These are phyloP conservation scores for Sceloporus undulatus DNA, from an alignment of 2,113 vertebrate species.

Conservation along the genomic window DNA sequence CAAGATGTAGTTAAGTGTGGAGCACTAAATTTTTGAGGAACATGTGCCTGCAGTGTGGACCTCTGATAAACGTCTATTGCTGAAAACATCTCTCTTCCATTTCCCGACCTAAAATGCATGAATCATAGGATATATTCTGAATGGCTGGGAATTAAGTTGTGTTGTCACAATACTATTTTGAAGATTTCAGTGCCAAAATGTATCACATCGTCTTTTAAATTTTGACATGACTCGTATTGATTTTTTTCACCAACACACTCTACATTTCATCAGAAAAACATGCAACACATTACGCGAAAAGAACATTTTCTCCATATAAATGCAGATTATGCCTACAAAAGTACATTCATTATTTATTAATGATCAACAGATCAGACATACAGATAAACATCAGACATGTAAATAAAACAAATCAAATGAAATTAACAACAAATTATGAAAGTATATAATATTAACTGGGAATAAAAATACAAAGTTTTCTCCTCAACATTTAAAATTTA, in stretches of 20 bases:
- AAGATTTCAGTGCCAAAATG: background rate
- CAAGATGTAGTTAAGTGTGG: background rate
- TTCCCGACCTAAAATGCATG: constrained; percentile 9
- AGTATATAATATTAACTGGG: too few relatives aligned
- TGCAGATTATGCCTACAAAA: background rate
- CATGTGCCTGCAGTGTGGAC: background rate
- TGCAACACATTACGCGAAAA: background rate
- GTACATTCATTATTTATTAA: background rate
- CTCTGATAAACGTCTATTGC: background rate
- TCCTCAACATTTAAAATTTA: too few relatives aligned
- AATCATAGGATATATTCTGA: background rate
- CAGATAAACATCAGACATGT: too few relatives aligned
- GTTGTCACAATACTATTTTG: fast-evolving
- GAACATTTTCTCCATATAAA: background rate
- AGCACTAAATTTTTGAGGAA: background rate
- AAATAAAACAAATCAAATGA: too few relatives aligned
- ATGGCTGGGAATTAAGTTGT: background rate
- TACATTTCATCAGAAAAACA: background rate
- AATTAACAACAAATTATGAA: background rate
- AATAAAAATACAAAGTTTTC: too few relatives aligned
- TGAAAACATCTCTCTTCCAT: constrained; percentile 22
- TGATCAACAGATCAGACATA: too few relatives aligned
- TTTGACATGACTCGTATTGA: background rate
- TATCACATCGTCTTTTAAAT: background rate
- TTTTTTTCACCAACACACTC: background rate